Base-by-base conservation (phyloP, 1,140 invertebrate species). In the Bombus superbus region DNA sequence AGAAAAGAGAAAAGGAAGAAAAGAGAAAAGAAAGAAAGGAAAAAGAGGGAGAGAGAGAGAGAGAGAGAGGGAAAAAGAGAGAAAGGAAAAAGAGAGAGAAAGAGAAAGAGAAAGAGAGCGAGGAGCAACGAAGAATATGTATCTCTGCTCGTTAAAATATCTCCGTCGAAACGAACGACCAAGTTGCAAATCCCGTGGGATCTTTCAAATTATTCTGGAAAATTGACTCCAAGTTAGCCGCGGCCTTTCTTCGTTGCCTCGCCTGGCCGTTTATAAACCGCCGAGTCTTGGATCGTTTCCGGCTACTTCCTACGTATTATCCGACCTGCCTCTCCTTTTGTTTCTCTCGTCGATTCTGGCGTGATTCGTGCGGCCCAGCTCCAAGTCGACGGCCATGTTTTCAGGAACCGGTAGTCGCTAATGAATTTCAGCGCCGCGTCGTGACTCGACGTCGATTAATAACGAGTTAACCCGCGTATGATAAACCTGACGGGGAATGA, bases 61-160 rank as follows among this genome's bases (percentile, higher is more conserved):
- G 32, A 32, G 32, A 32, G 32, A 32, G 32, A 32, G 32, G 1
- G 32, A 32, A 2, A 2, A 38, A 38, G 2, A 38, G 38, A 3
- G 3, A 38, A 2, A 38, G 38, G 38, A 38, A 3, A 4, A 13
- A 0, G 0, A 44, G 0, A 0, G 18, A 47, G 1, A 47, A 18
- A 18, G 15, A 47, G 1, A 18, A 18, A 47, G 47, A 47, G 6
- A 47, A 5, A 47, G 1, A 0, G 38, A 47, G 3, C 15, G 6
- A 53, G 28, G 28, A 59, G 15, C 1, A 59, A 11, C 25, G 59
- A 62, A n/a, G 59, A 62, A 22, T 53, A 53, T 1, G 10, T 11
- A 62, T 62, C 10, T 11, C 10, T 28, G 2, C 9, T 25, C 57
- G 3, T 62, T 62, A n/a, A 13, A 62, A 62, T 62, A 62, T 11